Percentiles rank a stretch among this genome's conserved stretches.
Evolutionary conservation across 2,888 invertebrate genomes (phyloP).

Genomic region (Lasioglossum morio): DNA sequence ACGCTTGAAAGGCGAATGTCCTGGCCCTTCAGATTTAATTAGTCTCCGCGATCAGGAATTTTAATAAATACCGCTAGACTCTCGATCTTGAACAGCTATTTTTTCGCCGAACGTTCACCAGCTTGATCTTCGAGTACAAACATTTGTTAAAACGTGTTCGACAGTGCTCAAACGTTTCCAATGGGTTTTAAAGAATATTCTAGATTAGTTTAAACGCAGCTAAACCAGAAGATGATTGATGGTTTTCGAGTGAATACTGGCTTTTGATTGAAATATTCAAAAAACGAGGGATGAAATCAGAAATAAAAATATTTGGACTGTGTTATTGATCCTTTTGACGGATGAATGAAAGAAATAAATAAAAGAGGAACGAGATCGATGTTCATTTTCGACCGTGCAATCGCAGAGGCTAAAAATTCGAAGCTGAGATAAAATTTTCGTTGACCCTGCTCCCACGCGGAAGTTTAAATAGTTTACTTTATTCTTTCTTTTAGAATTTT

Average conservation of each 20-base stretch:
- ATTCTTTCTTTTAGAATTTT: background rate
- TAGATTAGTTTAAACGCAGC: background rate
- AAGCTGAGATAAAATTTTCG: background rate
- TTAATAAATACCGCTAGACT: background rate
- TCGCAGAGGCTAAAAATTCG: background rate
- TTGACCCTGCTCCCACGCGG: too few relatives aligned
- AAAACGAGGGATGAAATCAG: background rate
- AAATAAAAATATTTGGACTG: background rate
- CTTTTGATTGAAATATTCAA: background rate
- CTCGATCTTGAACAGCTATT: background rate
- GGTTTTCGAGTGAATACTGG: too few relatives aligned
- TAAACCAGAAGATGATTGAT: background rate
- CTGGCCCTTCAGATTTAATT: background rate
- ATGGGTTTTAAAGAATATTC: background rate
- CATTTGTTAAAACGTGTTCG: background rate
- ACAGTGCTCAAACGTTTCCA: too few relatives aligned
- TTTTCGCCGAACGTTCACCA: background rate
- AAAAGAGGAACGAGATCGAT: background rate
- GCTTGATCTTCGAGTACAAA: background rate
- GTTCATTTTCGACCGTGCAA: background rate
- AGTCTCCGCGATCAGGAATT: slow-evolving; percentile 1
- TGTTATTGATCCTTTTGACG: background rate
- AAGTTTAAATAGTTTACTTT: background rate
- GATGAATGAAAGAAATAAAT: background rate
- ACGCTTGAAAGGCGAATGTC: slow-evolving; percentile 11